Conservation (phyloP, 2,797 vertebrate genomes). For the Syncerus caffer region DNA sequence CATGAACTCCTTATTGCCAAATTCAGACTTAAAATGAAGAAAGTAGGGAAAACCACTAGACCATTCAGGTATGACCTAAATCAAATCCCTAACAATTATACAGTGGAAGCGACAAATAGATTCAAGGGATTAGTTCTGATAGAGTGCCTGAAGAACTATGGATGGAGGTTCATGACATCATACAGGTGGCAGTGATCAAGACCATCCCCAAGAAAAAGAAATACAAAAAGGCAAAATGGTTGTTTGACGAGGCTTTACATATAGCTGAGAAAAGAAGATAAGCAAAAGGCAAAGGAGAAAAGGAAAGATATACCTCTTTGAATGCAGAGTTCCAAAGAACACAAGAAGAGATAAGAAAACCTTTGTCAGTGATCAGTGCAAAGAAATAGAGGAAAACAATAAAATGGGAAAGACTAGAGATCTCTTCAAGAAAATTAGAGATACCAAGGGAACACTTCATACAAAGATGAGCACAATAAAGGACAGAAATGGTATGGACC, state of each 20-base stretch:
- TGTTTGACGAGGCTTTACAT: neutral
- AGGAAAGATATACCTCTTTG: neutral
- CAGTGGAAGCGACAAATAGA: neutral
- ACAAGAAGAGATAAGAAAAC: neutral
- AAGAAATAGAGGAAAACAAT: neutral
- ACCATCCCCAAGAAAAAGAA: neutral
- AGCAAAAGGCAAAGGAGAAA: neutral
- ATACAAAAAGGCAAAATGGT: neutral
- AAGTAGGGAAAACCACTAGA: neutral
- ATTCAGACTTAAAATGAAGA: neutral
- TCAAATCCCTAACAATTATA: neutral
- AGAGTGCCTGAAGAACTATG: neutral
- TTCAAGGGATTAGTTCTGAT: neutral
- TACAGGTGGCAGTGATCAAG: neutral
- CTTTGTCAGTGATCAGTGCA: neutral
- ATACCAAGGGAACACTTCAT: neutral
- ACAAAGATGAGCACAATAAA: neutral
- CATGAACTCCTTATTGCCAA: neutral
- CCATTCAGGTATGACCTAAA: neutral
- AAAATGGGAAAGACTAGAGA: neutral
- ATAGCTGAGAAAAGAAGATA: neutral
- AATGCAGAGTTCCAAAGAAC: neutral
- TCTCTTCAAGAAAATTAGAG: neutral
- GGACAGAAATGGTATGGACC: neutral
- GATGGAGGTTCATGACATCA: accelerated